Base-by-base conservation (phyloP, 1,140 invertebrate genomes). In the Euborellia annulipes region DNA sequence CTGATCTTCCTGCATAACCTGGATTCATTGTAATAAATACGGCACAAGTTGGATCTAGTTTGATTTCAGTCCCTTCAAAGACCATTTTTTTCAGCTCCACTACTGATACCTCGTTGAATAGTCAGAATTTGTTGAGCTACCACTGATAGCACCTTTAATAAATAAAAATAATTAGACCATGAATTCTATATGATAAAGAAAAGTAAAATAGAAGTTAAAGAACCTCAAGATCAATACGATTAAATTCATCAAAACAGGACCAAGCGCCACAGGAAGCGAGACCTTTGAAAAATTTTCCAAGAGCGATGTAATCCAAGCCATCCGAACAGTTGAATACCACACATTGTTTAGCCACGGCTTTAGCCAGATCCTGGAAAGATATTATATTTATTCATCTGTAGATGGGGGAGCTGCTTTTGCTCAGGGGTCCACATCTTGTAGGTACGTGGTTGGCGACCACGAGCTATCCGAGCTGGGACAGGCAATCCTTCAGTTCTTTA, bases 21-120 rank as follows among this genome's bases (percentile, higher is more conserved):
- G 89, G 89, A 68, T 93, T 93, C 90, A 95, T 95, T 4, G 91
- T 95, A 46, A 95, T 94, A 55, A 95, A 96, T 3, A 93, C 82
- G 3, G 89, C 85, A 61, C 91, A 95, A 1, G 82, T 82, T n/a
- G 83, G 83, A 63, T 95, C 85, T 34, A 97, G 62, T 11, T 70
- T 78, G 6, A 95, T 62, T 47, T 87, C 74, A 0, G 89, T 92
- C 16, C 88, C 91, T 65, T 95, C 91, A 65, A 97, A 93, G 4
- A 87, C 51, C 11, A 96, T 59, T 11, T 71, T n/a, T 78, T 7
- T 76, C 68, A 20, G 75, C 62, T 1, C 78, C 80, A 1, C 84
- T 76, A 53, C 82, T 81, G 44, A 95, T 88, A 23, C 78, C 82
- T 59, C 76, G 62, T 57, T 82, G 78, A 47, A 84, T 80, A 1